These are phyloP conservation scores for Tholera decimalis DNA, from an alignment of 2,888 invertebrate species.

Conservation along the genomic window DNA sequence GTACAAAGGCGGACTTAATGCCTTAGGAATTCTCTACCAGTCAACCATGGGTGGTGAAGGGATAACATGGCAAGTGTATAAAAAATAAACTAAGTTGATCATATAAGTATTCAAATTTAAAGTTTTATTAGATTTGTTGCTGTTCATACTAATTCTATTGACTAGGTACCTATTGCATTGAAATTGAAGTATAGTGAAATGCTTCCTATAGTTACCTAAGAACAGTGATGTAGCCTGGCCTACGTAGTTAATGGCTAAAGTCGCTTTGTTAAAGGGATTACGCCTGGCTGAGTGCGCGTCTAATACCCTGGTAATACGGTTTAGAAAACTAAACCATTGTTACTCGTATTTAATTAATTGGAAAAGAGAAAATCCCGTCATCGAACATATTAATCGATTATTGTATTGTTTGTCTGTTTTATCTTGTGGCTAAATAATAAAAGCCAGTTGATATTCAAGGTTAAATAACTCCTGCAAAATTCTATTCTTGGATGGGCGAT, in stretches of 20 bases:
- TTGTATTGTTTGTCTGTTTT: no score
- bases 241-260: slow-evolving; percentile 36
- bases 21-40: no score
- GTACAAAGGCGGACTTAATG: no score
- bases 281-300: slow-evolving; percentile 28
- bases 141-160: neutral
- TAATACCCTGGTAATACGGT: slow-evolving; percentile 32
- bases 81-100: no score
- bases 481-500: no score
- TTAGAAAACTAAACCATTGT: slow-evolving; percentile 9
- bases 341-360: slow-evolving; percentile 3
- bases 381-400: neutral
- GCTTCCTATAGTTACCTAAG: neutral
- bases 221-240: slow-evolving; percentile 5
- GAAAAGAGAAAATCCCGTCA: neutral
- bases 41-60: no score
- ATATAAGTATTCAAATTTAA: no score
- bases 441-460: no score
- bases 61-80: no score
- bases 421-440: no score
- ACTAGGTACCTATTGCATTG: neutral
- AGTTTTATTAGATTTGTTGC: no score
- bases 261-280: slow-evolving; percentile 43
- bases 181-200: slow-evolving; percentile 1
- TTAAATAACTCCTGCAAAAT: no score